These are phyloP conservation scores for Mythimna albipuncta DNA, from an alignment of 2,888 invertebrate species.

Conservation along the genomic window DNA sequence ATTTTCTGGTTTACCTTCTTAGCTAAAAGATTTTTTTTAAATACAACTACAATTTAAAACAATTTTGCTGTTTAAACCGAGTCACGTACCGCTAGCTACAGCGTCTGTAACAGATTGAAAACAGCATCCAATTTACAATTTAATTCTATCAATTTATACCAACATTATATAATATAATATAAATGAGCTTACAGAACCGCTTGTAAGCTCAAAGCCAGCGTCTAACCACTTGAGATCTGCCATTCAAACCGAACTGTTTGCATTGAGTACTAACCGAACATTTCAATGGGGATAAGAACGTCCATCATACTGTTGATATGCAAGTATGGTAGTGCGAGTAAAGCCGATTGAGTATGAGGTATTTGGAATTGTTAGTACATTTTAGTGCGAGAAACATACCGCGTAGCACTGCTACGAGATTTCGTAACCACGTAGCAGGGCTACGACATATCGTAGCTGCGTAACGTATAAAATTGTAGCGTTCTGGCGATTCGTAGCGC, in stretches of 20 bases:
- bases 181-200: constrained; percentile 3
- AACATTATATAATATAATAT: constrained; percentile 1
- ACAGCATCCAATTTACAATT: constrained; percentile 3
- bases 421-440: constrained; percentile 8
- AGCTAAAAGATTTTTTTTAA: neutral
- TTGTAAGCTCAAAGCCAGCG: constrained; percentile 12
- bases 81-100: neutral
- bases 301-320: neutral
- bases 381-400: neutral
- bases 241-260: constrained; percentile 32
- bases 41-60: neutral
- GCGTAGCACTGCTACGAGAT: constrained; percentile 27
- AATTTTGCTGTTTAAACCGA: neutral
- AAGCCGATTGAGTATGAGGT: neutral
- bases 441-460: constrained; percentile 21
- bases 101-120: constrained; percentile 13
- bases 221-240: neutral
- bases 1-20: too few species aligned
- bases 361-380: neutral
- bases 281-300: neutral
- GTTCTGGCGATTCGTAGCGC: constrained; percentile 8
- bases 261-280: constrained; percentile 11
- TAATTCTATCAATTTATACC: constrained; percentile 14
- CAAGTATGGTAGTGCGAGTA: neutral
- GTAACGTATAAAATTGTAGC: neutral